A percentile compares a stretch with the other conserved stretches of the same genome.
These are phyloP conservation scores for Elmis aenea DNA, from an alignment of 2,888 invertebrate species.

Conservation along the genomic window DNA sequence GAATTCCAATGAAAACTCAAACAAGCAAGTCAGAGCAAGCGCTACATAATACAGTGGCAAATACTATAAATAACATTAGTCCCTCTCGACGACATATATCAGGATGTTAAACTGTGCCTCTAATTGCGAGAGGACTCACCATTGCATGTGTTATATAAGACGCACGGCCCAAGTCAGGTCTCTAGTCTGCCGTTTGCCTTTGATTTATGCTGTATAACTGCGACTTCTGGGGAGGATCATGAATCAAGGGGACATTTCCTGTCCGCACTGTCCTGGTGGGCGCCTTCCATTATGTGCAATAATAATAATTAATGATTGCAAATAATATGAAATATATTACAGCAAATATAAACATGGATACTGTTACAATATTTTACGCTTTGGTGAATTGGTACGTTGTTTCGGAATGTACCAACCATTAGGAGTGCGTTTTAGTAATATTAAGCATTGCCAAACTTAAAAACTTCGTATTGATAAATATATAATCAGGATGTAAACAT, in stretches of 20 bases:
- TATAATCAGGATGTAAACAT: too few species aligned
- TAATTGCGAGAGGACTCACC: conserved; percentile 32
- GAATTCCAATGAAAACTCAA: conserved; percentile 32
- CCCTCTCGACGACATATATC: conserved; percentile 32
- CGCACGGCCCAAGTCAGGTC: conserved; percentile 31
- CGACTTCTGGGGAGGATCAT: conserved; percentile 37
- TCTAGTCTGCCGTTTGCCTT: conserved; percentile 36
- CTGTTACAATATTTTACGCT: too few species aligned
- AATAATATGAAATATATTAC: too few species aligned
- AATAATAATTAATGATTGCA: too few species aligned
- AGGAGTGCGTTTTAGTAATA: too few species aligned
- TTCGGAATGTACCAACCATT: too few species aligned
- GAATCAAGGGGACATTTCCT: conserved; percentile 36
- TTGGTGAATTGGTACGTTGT: too few species aligned
- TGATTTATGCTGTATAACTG: conserved; percentile 38
- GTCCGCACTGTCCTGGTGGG: conserved; percentile 26
- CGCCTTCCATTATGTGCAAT: too few species aligned
- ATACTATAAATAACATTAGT: conserved; percentile 34
- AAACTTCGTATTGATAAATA: too few species aligned
- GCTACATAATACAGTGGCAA: conserved; percentile 32
- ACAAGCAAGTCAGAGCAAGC: conserved; percentile 26
- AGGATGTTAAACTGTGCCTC: conserved; percentile 36
- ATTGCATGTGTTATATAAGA: conserved; percentile 32
- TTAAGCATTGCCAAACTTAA: too few species aligned
- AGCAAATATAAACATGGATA: too few species aligned